phyloP scores from a whole-genome alignment of 2,797 vertebrate genomes.

The Enteromius radiatus region DNA sequence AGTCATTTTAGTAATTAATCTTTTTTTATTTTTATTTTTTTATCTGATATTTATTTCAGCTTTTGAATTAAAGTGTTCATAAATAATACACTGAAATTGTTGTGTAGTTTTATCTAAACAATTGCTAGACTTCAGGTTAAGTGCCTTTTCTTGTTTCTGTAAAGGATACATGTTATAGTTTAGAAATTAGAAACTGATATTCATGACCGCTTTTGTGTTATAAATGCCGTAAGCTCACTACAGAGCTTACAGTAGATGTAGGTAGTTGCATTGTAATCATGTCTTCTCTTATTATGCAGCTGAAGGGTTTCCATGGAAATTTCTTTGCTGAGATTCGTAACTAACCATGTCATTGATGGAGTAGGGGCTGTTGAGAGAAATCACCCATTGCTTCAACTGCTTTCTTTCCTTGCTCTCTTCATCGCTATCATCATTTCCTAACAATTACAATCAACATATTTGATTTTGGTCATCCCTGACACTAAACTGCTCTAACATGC shows the following conservation, averaged over 20 bases:
- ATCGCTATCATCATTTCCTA: conserved; percentile 47
- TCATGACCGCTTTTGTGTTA: neutral
- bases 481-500: conserved; percentile 35
- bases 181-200: neutral
- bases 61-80: neutral
- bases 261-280: neutral
- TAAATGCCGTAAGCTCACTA: neutral
- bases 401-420: conserved; percentile 38
- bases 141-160: neutral
- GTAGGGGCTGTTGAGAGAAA: conserved; percentile 2
- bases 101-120: neutral
- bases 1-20: neutral
- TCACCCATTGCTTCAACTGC: conserved; percentile 13
- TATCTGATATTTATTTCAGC: neutral
- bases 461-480: conserved; percentile 26
- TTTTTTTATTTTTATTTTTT: neutral
- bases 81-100: neutral
- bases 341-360: conserved; percentile 25
- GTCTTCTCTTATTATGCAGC: neutral
- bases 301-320: neutral
- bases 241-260: neutral
- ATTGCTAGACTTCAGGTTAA: neutral
- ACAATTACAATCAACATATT: conserved; percentile 19
- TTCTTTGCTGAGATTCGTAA: neutral
- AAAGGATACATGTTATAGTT: neutral